phyloP scores from a whole-genome alignment of 1,140 invertebrate species.

The Cydia amplana region DNA sequence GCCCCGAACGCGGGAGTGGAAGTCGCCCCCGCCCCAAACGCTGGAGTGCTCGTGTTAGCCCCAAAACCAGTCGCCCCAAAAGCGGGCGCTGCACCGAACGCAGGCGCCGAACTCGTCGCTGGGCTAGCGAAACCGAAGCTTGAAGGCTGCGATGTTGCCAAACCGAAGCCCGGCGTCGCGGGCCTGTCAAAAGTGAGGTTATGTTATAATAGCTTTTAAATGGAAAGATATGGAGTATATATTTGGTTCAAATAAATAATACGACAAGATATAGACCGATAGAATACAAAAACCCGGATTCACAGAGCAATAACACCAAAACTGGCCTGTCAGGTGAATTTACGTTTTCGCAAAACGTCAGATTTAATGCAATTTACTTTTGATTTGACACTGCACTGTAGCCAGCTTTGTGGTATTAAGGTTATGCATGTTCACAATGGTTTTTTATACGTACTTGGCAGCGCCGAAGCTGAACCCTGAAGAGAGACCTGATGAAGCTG shows the following conservation, averaged over 20 bases:
- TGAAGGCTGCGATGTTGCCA: constrained; percentile 11
- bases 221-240: neutral
- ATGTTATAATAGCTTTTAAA: constrained; percentile 19
- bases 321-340: neutral
- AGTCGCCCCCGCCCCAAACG: constrained; percentile 45
- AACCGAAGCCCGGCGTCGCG: constrained; percentile 65
- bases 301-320: neutral
- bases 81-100: constrained; percentile 45
- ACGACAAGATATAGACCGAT: no score
- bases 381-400: neutral
- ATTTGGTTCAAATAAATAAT: neutral
- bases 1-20: constrained; percentile 35
- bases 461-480: constrained; percentile 72
- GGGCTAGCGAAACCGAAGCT: constrained; percentile 49
- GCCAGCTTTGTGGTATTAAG: neutral
- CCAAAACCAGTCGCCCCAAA: constrained; percentile 47
- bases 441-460: constrained; percentile 64
- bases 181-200: constrained; percentile 51
- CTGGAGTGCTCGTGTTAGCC: constrained; percentile 37
- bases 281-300: no score
- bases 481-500: constrained; percentile 58
- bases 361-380: neutral
- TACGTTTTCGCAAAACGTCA: neutral
- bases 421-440: neutral
- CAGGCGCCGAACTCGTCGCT: constrained; percentile 54